phyloP scores from a whole-genome alignment of 1,140 invertebrate species.

The Drosophila paulistorum region DNA sequence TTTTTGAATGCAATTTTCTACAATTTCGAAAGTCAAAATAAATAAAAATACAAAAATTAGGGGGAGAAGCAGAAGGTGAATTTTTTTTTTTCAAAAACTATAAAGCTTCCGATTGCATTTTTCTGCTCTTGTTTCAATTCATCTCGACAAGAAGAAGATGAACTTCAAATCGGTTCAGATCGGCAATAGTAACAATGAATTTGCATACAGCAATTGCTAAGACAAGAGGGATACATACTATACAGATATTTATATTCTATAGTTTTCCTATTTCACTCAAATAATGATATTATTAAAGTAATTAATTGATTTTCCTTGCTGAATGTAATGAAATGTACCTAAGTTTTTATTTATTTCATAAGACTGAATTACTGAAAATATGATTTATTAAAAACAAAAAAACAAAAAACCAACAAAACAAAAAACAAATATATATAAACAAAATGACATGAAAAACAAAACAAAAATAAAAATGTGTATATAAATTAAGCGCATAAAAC shows the following conservation, averaged over 20 bases:
- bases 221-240: slow-evolving; percentile 11
- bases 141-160: background rate
- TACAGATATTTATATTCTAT: slow-evolving; percentile 4
- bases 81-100: background rate
- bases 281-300: slow-evolving; percentile 21
- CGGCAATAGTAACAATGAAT: background rate
- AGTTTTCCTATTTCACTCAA: background rate
- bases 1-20: slow-evolving; percentile 64
- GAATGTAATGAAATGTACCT: slow-evolving; percentile 70
- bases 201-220: background rate
- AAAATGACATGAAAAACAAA: slow-evolving; percentile 22
- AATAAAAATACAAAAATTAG: slow-evolving; percentile 19
- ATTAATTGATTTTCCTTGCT: slow-evolving; percentile 54
- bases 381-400: slow-evolving; percentile 48
- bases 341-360: slow-evolving; percentile 82
- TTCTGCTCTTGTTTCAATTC: slow-evolving; percentile 34
- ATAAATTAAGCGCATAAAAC: slow-evolving; percentile 56
- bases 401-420: slow-evolving; percentile 30
- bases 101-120: slow-evolving; percentile 70
- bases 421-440: slow-evolving; percentile 4
- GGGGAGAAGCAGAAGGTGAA: background rate
- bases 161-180: background rate
- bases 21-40: slow-evolving; percentile 48
- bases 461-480: slow-evolving; percentile 34
- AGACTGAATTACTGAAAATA: slow-evolving; percentile 81